Percentiles rank a stretch among this genome's conserved stretches.
Conservation (phyloP, 1,140 invertebrate species). For the Bilobella aurantiaca region DNA sequence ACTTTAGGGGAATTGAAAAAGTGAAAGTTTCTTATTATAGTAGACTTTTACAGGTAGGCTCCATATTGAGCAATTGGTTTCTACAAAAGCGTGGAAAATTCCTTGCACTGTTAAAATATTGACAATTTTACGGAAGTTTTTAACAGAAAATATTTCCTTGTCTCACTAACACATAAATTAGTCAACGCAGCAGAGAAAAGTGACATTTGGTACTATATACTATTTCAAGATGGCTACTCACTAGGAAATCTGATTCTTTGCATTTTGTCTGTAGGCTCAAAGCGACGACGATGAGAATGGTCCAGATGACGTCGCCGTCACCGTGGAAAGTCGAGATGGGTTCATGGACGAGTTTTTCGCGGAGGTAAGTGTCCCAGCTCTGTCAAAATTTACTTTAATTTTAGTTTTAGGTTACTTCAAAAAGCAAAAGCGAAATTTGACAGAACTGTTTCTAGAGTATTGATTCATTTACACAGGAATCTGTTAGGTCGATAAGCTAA, state of each 20-base stretch:
- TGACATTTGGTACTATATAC: not conserved
- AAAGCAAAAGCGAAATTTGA: too few relatives aligned
- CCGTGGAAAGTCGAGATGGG: conserved; percentile 72
- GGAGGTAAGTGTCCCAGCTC: too few relatives aligned
- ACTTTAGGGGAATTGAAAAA: not conserved
- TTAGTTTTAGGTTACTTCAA: too few relatives aligned
- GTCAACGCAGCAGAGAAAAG: not conserved
- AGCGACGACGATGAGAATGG: conserved; percentile 88
- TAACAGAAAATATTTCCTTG: not conserved
- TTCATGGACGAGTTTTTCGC: conserved; percentile 98
- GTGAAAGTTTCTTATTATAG: not conserved
- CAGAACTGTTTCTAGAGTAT: too few relatives aligned
- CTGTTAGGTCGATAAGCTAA: too few relatives aligned
- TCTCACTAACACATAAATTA: not conserved
- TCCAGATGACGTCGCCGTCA: conserved; percentile 80
- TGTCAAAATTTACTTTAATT: too few relatives aligned
- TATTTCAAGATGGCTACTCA: not conserved
- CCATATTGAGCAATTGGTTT: too few relatives aligned
- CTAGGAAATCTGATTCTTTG: not conserved
- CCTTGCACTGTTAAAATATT: too few relatives aligned
- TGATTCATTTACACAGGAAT: too few relatives aligned
- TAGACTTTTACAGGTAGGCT: too few relatives aligned
- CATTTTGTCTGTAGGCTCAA: conserved; percentile 60
- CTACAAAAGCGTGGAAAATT: too few relatives aligned
- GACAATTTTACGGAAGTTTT: not conserved